phyloP scores from a whole-genome alignment of 2,113 vertebrate genomes.

The Nyctereutes procyonoides region DNA sequence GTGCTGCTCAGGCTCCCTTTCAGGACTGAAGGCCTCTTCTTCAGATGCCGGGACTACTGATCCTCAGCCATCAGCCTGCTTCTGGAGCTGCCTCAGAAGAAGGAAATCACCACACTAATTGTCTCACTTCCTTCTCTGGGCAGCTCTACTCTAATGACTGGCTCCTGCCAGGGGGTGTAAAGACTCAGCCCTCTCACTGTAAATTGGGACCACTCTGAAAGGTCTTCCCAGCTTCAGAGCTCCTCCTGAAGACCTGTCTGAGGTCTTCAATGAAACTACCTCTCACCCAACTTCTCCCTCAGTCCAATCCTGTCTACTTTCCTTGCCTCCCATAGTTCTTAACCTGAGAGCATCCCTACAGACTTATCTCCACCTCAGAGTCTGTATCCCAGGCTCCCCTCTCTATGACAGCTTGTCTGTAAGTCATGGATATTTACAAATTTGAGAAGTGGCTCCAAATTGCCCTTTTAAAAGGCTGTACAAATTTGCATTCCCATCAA shows the following conservation, averaged over 20 bases:
- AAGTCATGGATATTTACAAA: not conserved
- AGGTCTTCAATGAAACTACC: not conserved
- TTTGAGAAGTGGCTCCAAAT: not conserved
- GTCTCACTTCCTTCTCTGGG: not conserved
- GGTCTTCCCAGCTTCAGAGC: not conserved
- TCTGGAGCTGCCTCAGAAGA: not conserved
- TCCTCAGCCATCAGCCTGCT: not conserved
- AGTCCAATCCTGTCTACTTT: not conserved
- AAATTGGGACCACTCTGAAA: not conserved
- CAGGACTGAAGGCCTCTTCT: not conserved
- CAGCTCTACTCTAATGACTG: not conserved
- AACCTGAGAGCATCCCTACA: not conserved
- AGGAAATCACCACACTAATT: not conserved
- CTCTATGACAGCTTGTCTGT: not conserved
- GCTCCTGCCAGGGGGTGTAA: not conserved
- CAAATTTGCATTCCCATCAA: not conserved
- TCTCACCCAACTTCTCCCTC: not conserved
- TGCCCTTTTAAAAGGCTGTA: not conserved
- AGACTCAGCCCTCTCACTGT: not conserved
- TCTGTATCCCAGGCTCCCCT: not conserved
- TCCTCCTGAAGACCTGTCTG: not conserved
- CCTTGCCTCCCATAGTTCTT: not conserved
- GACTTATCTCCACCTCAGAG: not conserved
- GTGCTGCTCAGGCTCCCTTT: not conserved
- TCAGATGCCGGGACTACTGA: not conserved